phyloP scores from a whole-genome alignment of 2,113 vertebrate genomes.

The Tautogolabrus adspersus region DNA sequence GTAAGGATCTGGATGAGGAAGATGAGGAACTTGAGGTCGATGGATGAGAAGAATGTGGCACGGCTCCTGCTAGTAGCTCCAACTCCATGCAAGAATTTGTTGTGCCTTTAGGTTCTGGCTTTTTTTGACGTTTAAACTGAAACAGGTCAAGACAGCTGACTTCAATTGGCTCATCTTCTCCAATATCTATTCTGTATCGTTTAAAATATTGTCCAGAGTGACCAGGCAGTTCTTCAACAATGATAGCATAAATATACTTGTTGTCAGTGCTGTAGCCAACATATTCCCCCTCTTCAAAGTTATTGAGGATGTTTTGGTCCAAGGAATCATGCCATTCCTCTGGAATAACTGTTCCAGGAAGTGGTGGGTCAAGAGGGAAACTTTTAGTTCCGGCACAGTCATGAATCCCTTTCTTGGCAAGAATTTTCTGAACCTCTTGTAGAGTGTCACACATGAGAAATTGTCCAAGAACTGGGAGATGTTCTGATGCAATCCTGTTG shows the following conservation, averaged over 20 bases:
- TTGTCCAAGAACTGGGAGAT: conserved; percentile 61
- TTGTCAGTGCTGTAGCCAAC: conserved; percentile 76
- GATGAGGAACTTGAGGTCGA: conserved; percentile 23
- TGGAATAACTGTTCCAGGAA: conserved; percentile 79
- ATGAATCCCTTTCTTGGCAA: conserved; percentile 69
- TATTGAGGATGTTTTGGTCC: conserved; percentile 84
- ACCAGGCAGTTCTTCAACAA: conserved; percentile 74
- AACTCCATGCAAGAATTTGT: conserved; percentile 39
- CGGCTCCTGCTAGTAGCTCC: conserved; percentile 5
- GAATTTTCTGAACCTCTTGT: conserved; percentile 57
- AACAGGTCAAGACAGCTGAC: conserved; percentile 83
- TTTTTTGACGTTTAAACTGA: conserved; percentile 80
- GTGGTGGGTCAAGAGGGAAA: conserved; percentile 25
- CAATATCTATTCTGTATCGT: conserved; percentile 81
- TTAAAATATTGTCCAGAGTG: conserved; percentile 24
- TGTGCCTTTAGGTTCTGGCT: background rate
- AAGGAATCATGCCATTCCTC: conserved; percentile 84
- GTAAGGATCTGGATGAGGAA: conserved; percentile 54
- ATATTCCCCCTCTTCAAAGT: conserved; percentile 84
- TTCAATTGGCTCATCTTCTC: conserved; percentile 66
- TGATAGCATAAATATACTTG: conserved; percentile 78
- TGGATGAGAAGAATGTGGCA: conserved; percentile 24
- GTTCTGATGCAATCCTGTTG: conserved; percentile 38
- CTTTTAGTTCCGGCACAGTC: conserved; percentile 51
- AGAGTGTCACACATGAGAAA: conserved; percentile 77